Base-by-base conservation (phyloP, 2,888 invertebrate species). In the Netelia inedita region DNA sequence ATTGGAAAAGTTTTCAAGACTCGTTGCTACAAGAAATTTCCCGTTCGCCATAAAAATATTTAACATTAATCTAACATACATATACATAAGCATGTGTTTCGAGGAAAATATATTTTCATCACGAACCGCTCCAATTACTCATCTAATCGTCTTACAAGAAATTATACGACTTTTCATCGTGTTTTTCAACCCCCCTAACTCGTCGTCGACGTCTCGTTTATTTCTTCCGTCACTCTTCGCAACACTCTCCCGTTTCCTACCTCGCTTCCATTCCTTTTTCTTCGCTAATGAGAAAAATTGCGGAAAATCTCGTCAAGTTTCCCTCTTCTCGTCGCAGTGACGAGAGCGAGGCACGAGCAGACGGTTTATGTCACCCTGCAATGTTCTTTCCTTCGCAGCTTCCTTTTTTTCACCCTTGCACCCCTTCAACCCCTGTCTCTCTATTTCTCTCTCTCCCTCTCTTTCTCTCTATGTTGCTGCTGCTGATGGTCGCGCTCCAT, bases 261-360 rank as follows among this genome's bases (percentile, higher is more conserved):
- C 10, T 57, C 16, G 2, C 68, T n/a, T 11, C 14, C 65, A 28
- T 73, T 80, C 66, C 76, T 72, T 80, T 84, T 80, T 76, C 75
- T 80, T 80, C 68, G 80, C 66, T 84, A 84, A 84, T 80, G 83
- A 84, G 83, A 80, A 84, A 84, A 84, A 84, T 84, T 80, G 80
- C 57, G 68, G 75, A 78, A 72, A 84, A 80, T 80, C 83, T 84
- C 80, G 72, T 80, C 80, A 68, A 80, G 71, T 76, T 61, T 72
- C 46, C 35, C 63, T 65, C 21, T 50, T 46, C 75, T 21, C 43
- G 57, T 69, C 50, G 53, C 35, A 65, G 65, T 50, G 74, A 79
- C 53, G 23, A 68, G 23, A 46, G 28, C 43, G 16, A 46, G 23
- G 43, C 43, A n/a, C 21, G 61, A 71, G 75, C 59, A 59, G 74